Percentiles rank a stretch among this genome's conserved stretches.
phyloP scores from a whole-genome alignment of 2,797 vertebrate genomes.

The Molossus alvarezi region DNA sequence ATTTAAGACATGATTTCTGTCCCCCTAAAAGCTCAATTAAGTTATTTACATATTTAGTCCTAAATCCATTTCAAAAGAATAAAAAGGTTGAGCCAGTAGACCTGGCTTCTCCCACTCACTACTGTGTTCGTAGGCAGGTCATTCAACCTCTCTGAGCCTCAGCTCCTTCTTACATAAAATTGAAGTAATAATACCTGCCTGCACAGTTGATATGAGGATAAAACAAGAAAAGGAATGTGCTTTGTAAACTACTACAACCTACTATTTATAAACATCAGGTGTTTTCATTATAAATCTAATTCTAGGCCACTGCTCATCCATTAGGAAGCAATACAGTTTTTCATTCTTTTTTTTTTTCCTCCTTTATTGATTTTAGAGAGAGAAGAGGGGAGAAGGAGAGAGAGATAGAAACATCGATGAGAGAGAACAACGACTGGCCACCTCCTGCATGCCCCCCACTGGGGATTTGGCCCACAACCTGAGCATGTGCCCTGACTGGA shows the following conservation, averaged over 20 bases:
- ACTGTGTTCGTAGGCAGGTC: neutral
- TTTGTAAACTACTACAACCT: neutral
- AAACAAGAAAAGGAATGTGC: neutral
- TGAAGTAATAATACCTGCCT: neutral
- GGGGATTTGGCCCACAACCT: too few relatives aligned
- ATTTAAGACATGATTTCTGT: conserved; percentile 19
- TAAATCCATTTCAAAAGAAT: conserved; percentile 42
- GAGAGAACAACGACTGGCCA: too few relatives aligned
- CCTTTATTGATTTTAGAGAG: too few relatives aligned
- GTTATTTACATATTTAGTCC: neutral
- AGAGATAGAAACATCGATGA: too few relatives aligned
- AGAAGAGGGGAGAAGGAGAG: too few relatives aligned
- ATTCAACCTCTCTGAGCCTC: neutral
- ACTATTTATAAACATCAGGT: neutral
- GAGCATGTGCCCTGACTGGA: too few relatives aligned
- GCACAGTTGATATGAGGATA: neutral
- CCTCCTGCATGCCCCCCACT: too few relatives aligned
- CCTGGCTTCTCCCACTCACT: neutral
- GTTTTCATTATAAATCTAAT: neutral
- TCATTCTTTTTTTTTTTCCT: neutral
- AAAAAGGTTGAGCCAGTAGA: neutral
- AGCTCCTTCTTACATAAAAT: neutral
- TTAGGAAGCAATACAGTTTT: neutral
- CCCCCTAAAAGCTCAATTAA: neutral
- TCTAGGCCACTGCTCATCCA: neutral